These are phyloP conservation scores for Iphiclides podalirius DNA, from an alignment of 2,888 invertebrate genomes.

Conservation along the genomic window DNA sequence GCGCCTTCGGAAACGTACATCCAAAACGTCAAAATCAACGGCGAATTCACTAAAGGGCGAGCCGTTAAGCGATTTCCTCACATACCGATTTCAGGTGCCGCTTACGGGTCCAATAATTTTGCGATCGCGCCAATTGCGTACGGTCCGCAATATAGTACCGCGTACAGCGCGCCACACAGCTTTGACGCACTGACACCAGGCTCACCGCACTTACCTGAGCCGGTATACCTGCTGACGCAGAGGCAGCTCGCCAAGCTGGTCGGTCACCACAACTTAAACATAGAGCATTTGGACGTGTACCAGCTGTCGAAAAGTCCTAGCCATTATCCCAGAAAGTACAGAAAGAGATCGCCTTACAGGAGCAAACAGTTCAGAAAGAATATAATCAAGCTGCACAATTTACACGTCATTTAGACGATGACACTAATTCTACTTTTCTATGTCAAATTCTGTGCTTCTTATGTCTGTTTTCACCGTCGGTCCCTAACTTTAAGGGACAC, in stretches of 20 bases:
- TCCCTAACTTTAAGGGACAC: too few species aligned
- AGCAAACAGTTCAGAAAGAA: slow-evolving; percentile 47
- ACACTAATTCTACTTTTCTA: too few species aligned
- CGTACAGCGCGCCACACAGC: slow-evolving; percentile 23
- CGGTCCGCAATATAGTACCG: slow-evolving; percentile 35
- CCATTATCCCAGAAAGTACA: slow-evolving; percentile 45
- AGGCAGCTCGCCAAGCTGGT: slow-evolving; percentile 58
- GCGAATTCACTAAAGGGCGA: slow-evolving; percentile 38
- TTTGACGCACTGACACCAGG: slow-evolving; percentile 17
- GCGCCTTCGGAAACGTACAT: slow-evolving; percentile 35
- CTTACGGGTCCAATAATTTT: slow-evolving; percentile 3
- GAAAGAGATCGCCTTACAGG: slow-evolving; percentile 41
- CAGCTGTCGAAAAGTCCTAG: slow-evolving; percentile 42
- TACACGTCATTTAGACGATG: slow-evolving; percentile 38
- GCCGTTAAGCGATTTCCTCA: slow-evolving; percentile 33
- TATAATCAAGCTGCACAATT: slow-evolving; percentile 38
- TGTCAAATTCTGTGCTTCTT: too few species aligned
- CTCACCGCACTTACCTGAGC: slow-evolving; percentile 43
- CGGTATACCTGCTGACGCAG: slow-evolving; percentile 63
- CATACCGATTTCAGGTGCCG: not conserved
- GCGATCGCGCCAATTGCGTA: slow-evolving; percentile 1
- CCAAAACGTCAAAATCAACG: slow-evolving; percentile 34
- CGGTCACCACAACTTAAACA: slow-evolving; percentile 60
- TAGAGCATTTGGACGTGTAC: slow-evolving; percentile 60
- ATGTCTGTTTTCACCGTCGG: too few species aligned